Base-by-base conservation (phyloP, 2,113 vertebrate species). In the Melanotaenia duboulayi region DNA sequence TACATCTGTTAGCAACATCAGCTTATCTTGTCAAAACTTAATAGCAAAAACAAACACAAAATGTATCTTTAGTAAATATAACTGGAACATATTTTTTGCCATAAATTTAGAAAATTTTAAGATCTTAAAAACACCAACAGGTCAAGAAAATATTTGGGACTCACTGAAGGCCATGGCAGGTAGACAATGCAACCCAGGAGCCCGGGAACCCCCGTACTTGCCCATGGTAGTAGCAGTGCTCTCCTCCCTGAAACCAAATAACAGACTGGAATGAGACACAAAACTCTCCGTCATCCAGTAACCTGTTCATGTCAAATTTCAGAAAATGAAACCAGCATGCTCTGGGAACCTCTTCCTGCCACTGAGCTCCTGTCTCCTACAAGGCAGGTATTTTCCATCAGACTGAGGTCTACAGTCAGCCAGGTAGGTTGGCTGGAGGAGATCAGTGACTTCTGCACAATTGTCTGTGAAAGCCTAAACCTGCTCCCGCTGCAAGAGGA, bases 191-290 rank as follows among this genome's bases (percentile, higher is more conserved):
- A 0, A 79, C 97, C 65, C 96, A 98, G 59, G 97, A 98, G 25
- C 49, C 78, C 0, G 91, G 89, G 66, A 89, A 87, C 24, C 94
- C 96, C 51, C 97, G 93, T 44, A 98, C 64, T 39, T 66, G 84
- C 19, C 97, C 97, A 14, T 99, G 97, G 93, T 99, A 99, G 90
- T 98, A 99, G 90, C 97, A 99, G 88, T 98, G 97, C 82, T 99
- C 97, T 37, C 95, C 95, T 59, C 95, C 96, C 97, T 99, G 92
- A 65, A 84, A 76, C 56, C 44, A 80, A 73, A 83, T 23, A 50
- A 72, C 1, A 80, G 22, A 79, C 32, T 1, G 62, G 12, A 67
- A 19, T 69, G 17, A 62, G 67, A 80, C 42, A 59, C 13, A 1
- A 7, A 67, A 68, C 14, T 39, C 57, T 23, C 37, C 58, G 59